Evolutionary conservation across 2,888 invertebrate species (phyloP).

Genomic region (Halictus ligatus): DNA sequence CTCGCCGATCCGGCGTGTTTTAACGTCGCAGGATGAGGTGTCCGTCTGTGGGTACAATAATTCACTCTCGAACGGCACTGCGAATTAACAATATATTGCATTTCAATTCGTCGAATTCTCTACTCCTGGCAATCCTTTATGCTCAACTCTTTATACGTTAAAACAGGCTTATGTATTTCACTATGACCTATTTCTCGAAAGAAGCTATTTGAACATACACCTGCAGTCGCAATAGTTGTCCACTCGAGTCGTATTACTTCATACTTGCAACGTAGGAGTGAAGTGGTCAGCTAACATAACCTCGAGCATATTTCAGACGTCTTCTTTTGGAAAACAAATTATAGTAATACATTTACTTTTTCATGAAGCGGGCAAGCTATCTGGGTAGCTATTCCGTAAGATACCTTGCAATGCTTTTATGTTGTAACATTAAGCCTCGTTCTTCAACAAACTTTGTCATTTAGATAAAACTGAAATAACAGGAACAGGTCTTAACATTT

Average conservation of each 20-base stretch:
- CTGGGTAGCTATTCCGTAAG: neutral
- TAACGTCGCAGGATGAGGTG: slow-evolving; percentile 24
- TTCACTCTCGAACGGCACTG: neutral
- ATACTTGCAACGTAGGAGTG: neutral
- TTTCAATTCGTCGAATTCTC: neutral
- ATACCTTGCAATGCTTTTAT: neutral
- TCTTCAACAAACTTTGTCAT: too few species aligned
- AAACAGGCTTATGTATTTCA: neutral
- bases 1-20: slow-evolving; percentile 36
- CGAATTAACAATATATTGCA: neutral
- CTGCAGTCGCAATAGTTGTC: neutral
- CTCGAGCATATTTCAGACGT: neutral
- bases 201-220: neutral
- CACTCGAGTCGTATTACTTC: neutral
- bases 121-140: neutral
- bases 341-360: neutral
- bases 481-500: too few species aligned
- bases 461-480: too few species aligned
- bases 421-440: neutral
- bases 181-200: neutral
- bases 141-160: neutral
- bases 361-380: too few species aligned
- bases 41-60: slow-evolving; percentile 22
- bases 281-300: neutral
- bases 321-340: neutral